phyloP scores from a whole-genome alignment of 23 tunicate genomes.

The Phallusia fumigata region DNA sequence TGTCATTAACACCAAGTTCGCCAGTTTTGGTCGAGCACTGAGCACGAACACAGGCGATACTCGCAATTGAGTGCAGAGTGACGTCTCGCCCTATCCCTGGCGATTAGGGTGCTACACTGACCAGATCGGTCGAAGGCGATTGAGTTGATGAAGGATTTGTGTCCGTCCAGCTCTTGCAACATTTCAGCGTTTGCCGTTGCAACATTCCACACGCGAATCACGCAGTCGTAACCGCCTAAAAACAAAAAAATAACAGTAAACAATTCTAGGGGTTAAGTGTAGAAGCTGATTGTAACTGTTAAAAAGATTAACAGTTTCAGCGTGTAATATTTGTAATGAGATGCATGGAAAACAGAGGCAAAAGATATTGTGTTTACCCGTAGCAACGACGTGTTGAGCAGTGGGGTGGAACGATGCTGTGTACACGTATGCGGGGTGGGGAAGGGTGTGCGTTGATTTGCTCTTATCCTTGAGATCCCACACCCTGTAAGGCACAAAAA shows the following conservation, averaged over 20 bases:
- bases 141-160: slow-evolving; percentile 81
- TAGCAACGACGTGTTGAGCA: slow-evolving; percentile 76
- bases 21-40: too few species aligned
- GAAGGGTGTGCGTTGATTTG: slow-evolving; percentile 70
- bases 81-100: too few species aligned
- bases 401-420: slow-evolving; percentile 83
- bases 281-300: too few species aligned
- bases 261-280: not conserved
- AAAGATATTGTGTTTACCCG: slow-evolving; percentile 41
- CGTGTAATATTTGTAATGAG: too few species aligned
- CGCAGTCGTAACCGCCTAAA: slow-evolving; percentile 79
- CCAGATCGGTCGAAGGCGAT: slow-evolving; percentile 71
- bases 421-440: slow-evolving; percentile 92
- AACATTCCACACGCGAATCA: slow-evolving; percentile 85
- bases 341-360: too few species aligned
- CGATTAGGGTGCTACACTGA: slow-evolving; percentile 21
- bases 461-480: slow-evolving; percentile 68
- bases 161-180: slow-evolving; percentile 82
- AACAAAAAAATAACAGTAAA: not conserved
- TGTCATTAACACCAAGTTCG: too few species aligned
- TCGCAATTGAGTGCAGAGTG: too few species aligned
- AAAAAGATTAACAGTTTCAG: too few species aligned
- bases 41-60: too few species aligned
- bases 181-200: slow-evolving; percentile 55
- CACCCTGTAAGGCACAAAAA: slow-evolving; percentile 73